These are phyloP conservation scores for Drosophila ogumai DNA, from an alignment of 1,140 invertebrate genomes.

Conservation along the genomic window DNA sequence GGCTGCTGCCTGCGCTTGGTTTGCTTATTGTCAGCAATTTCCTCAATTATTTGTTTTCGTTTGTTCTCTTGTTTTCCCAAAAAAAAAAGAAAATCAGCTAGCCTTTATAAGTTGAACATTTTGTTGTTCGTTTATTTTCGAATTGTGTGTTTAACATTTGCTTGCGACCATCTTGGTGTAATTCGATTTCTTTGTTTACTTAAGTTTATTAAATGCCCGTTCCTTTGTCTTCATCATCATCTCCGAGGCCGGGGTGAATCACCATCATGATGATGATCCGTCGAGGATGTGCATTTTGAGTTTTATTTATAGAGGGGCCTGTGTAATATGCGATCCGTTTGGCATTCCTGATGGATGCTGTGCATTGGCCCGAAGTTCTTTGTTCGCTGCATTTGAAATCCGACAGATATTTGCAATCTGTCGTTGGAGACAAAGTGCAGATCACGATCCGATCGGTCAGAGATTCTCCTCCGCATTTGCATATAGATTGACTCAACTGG, in stretches of 20 bases:
- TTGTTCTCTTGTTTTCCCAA: constrained; percentile 47
- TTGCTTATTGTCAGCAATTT: constrained; percentile 68
- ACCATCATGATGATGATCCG: constrained; percentile 25
- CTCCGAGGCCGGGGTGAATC: constrained; percentile 46
- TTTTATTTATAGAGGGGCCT: constrained; percentile 69
- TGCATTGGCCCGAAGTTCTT: constrained; percentile 54
- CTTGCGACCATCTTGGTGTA: constrained; percentile 44
- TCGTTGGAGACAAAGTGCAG: constrained; percentile 33
- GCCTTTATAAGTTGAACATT: constrained; percentile 33
- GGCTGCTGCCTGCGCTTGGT: constrained; percentile 41
- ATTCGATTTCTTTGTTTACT: constrained; percentile 61
- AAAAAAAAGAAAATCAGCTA: neutral
- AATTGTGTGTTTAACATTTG: constrained; percentile 77
- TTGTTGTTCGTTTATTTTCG: constrained; percentile 69
- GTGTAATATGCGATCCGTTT: constrained; percentile 32
- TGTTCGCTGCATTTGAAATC: constrained; percentile 57
- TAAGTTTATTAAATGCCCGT: constrained; percentile 49
- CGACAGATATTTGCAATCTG: constrained; percentile 32
- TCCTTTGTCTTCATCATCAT: constrained; percentile 39
- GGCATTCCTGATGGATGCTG: constrained; percentile 53
- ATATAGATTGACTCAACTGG: constrained; percentile 59
- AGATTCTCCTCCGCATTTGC: constrained; percentile 48
- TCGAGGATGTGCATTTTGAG: constrained; percentile 27
- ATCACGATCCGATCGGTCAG: constrained; percentile 20
- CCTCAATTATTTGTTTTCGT: constrained; percentile 66